Conservation (phyloP, 2,797 vertebrate genomes). For the Phoebastria nigripes region DNA sequence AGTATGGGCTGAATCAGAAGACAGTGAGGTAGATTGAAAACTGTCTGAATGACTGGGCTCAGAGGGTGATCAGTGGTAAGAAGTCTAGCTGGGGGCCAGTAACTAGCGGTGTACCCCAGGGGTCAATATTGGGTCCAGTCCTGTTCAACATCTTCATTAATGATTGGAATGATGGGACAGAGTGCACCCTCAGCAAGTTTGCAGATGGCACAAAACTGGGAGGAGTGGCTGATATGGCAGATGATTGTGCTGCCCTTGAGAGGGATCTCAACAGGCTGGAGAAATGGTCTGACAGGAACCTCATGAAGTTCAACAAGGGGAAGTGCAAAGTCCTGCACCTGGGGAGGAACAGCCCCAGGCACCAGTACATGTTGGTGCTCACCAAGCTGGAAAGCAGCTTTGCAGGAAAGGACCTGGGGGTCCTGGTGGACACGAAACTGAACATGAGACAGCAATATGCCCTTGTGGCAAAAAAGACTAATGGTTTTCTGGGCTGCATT, state of each 20-base stretch:
- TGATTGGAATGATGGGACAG: not conserved
- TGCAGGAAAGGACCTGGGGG: not conserved
- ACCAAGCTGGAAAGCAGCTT: not conserved
- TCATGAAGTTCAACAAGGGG: accelerated
- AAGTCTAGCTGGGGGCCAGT: not conserved
- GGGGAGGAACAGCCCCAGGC: not conserved
- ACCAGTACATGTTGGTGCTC: not conserved
- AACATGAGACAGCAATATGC: not conserved
- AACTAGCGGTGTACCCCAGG: not conserved
- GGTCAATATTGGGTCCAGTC: not conserved
- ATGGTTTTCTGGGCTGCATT: not conserved
- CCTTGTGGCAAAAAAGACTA: not conserved
- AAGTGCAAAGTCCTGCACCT: not conserved
- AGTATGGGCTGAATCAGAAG: not conserved
- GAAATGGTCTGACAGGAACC: not conserved
- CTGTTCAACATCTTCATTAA: not conserved
- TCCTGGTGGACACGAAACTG: not conserved
- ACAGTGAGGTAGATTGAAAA: not conserved
- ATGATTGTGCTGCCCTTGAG: not conserved
- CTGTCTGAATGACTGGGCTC: not conserved
- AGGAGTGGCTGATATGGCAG: not conserved
- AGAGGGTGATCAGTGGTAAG: not conserved
- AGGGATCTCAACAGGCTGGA: not conserved
- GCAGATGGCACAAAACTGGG: not conserved
- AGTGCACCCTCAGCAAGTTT: not conserved